These are phyloP conservation scores for Ranitomeya imitator DNA, from an alignment of 2,113 vertebrate genomes.

Conservation along the genomic window DNA sequence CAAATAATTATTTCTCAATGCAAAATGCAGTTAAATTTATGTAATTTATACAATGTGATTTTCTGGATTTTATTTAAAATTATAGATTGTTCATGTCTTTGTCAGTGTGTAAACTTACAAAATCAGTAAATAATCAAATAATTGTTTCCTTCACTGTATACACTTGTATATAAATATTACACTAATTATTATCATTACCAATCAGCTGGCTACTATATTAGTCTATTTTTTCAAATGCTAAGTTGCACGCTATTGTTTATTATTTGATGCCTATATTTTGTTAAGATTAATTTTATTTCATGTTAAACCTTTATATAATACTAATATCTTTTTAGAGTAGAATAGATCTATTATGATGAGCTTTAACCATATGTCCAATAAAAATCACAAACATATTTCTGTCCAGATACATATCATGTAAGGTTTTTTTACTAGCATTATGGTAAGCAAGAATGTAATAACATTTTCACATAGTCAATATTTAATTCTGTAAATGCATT, in stretches of 20 bases:
- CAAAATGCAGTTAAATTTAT: too few relatives aligned
- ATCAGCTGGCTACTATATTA: too few relatives aligned
- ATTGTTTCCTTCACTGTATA: too few relatives aligned
- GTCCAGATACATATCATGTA: constrained; percentile 73
- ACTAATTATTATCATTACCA: too few relatives aligned
- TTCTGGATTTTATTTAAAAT: too few relatives aligned
- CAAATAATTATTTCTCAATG: too few relatives aligned
- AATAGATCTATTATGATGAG: constrained; percentile 62
- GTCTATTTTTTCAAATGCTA: background rate
- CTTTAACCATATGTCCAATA: constrained; percentile 69
- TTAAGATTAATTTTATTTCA: constrained; percentile 20
- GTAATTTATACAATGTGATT: too few relatives aligned
- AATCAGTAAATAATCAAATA: too few relatives aligned
- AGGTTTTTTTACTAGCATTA: constrained; percentile 70
- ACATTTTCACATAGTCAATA: constrained; percentile 84
- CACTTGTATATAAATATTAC: too few relatives aligned
- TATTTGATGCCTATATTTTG: background rate
- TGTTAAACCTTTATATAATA: background rate
- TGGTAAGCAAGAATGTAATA: constrained; percentile 82
- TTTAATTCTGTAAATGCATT: constrained; percentile 86
- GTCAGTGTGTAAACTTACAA: too few relatives aligned
- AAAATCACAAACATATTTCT: constrained; percentile 77
- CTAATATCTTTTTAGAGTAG: constrained; percentile 58
- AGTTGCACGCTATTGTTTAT: background rate
- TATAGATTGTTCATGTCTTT: too few relatives aligned